A percentile compares a stretch with the other conserved stretches of the same genome.
These are phyloP conservation scores for Microtus montanus DNA, from an alignment of 2,113 vertebrate genomes.

Conservation along the genomic window DNA sequence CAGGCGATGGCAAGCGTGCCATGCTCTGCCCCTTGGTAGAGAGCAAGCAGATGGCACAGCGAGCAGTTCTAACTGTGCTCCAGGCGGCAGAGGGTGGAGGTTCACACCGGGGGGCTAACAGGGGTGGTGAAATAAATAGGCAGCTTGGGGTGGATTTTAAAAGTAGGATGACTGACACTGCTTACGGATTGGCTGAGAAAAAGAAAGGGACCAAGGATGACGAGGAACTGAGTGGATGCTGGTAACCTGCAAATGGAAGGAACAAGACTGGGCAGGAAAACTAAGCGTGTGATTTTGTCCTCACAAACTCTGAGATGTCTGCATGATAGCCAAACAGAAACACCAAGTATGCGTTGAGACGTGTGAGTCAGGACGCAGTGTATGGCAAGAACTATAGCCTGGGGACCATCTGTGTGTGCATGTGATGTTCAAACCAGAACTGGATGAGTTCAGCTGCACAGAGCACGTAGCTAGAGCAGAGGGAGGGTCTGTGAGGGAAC, in stretches of 20 bases:
- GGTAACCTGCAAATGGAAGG: background rate
- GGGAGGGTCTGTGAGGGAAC: background rate
- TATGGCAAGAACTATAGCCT: background rate
- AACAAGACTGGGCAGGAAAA: constrained; percentile 18
- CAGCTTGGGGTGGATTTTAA: background rate
- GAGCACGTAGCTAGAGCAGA: background rate
- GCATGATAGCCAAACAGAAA: constrained; percentile 13
- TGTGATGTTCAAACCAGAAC: background rate
- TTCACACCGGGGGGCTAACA: background rate
- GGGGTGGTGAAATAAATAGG: background rate
- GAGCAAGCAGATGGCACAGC: background rate
- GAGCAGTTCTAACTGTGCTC: background rate
- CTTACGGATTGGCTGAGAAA: background rate
- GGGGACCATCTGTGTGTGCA: background rate
- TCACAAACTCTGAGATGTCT: constrained; percentile 17
- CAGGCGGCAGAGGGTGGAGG: background rate
- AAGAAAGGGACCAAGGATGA: background rate
- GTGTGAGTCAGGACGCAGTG: background rate
- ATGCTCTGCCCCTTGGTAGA: background rate
- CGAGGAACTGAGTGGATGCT: background rate
- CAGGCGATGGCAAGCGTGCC: background rate
- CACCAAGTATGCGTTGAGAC: background rate
- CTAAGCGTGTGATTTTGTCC: constrained; percentile 29
- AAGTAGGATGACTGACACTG: background rate
- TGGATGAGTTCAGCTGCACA: background rate